Base-by-base conservation (phyloP, 2,113 vertebrate species). In the Grammatotria lemairii region DNA sequence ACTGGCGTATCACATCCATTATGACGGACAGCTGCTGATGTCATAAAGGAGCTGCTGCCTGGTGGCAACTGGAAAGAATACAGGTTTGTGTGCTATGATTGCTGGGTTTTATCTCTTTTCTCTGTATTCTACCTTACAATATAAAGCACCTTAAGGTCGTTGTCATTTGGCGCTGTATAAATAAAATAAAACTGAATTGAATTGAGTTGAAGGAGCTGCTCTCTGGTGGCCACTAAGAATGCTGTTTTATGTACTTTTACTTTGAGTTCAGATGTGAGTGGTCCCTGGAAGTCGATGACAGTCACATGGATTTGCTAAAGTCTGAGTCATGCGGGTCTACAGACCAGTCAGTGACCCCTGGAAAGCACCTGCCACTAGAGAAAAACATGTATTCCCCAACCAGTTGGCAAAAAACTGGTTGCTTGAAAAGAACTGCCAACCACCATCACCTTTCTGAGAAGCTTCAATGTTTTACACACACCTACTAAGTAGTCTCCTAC, bases 21-120 rank as follows among this genome's bases (percentile, higher is more conserved):
- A 38, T 65, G 60, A 38, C 1, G 10, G 60, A 35, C 31, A 65
- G 60, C 60, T 65, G 2, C 17, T 38, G 31, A 65, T 65, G 60
- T 65, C 17, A 38, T 65, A 65, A 65, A 65, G 31, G 60, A 65
- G 31, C 31, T 65, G 31, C 17, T 65, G 31, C 60, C 31, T 65
- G 31, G 60, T 65, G 31, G 31, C 3, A 35, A 65, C 3, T n/a
- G 31, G 60, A n/a, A 65, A 35, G 31, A 65, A 65, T 65, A 65
- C 17, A 35, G 31, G 31, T 65, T 65, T 65, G 17, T 65, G 60
- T 35, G 31, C 31, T 5, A 65, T 35, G 31, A 65, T 65, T 12
- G 60, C 31, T 63, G 58, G 16, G 11, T 5, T 60, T 65, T 65
- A 65, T 65, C 60, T 65, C 3, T 65, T 65, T 65, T 65, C 31